Evolutionary conservation across 2,888 invertebrate species (phyloP), one percentile per base, ranked within the genome.

Genomic region (Orthonychiurus folsomi): DNA sequence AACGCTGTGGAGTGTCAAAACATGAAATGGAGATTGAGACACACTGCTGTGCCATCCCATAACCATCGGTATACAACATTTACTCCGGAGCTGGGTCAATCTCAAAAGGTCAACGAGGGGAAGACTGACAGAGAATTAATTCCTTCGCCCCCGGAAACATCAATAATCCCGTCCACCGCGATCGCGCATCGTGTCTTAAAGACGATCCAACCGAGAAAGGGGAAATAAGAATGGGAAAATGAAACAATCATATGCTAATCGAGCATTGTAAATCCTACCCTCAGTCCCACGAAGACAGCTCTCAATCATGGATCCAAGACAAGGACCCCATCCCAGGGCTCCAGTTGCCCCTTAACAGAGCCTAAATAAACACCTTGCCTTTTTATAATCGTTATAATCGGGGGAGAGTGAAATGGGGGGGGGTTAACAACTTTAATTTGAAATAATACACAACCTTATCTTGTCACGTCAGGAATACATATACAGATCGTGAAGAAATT

Each of bases 111-210:
- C 23, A 54, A 54, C 54, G 15, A 23, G 25, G 23, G 25, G 64
- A 59, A 59, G 63, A 62, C 67, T 67, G 65, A 66, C 66, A 65
- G 63, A 61, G 69, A 69, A 69, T 67, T 69, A 67, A 69, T 69
- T 67, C 62, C 58, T 56, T 62, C 58, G 66, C 68, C 68, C 65
- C 68, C 68, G 68, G 68, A 68, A 68, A 68, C 66, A 65, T 65
- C 65, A 67, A 65, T 65, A 65, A 64, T 64, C 60, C 63, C 28
- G n/a, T n/a, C 60, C n/a, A 9, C 37, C 9, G 15, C 37, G 37
- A 9, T 37, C n/a, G n/a, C n/a, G n/a, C n/a, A n/a, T n/a, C n/a
- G n/a, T n/a, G n/a, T n/a, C n/a, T n/a, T n/a, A n/a, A n/a, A n/a
- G n/a, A n/a, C n/a, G n/a, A n/a, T n/a, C n/a, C n/a, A n/a, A n/a